These are phyloP conservation scores for Magallana gigas DNA, from an alignment of 1,140 invertebrate species.

Conservation along the genomic window DNA sequence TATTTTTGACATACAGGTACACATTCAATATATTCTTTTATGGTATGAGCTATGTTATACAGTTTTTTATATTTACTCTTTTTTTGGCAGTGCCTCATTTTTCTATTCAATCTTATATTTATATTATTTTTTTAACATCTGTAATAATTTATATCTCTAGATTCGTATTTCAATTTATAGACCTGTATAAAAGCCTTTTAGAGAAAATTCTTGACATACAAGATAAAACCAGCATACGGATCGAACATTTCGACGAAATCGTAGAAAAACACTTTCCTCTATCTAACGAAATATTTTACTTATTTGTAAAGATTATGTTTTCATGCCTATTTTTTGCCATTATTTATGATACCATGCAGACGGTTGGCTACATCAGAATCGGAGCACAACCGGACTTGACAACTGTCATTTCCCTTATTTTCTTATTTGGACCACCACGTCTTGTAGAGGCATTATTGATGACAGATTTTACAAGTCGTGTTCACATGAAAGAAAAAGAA, in stretches of 20 bases:
- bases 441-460: not conserved
- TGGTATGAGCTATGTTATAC: not conserved
- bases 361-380: not conserved
- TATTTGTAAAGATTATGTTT: not conserved
- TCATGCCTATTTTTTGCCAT: not conserved
- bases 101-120: not conserved
- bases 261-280: not conserved
- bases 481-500: not conserved
- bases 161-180: not conserved
- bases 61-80: not conserved
- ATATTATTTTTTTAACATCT: slow-evolving; percentile 1
- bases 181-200: not conserved
- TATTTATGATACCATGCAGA: slow-evolving; percentile 3
- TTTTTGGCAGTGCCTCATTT: not conserved
- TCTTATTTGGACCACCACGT: not conserved
- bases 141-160: not conserved
- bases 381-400: not conserved
- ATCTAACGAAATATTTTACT: no score
- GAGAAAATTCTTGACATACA: not conserved
- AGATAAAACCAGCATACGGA: not conserved
- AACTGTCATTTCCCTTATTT: not conserved
- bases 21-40: slow-evolving; percentile 22
- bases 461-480: not conserved
- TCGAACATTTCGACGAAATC: not conserved
- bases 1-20: no score